Evolutionary conservation across 2,797 vertebrate species (phyloP).

Genomic region (Tiaroga cobitis): DNA sequence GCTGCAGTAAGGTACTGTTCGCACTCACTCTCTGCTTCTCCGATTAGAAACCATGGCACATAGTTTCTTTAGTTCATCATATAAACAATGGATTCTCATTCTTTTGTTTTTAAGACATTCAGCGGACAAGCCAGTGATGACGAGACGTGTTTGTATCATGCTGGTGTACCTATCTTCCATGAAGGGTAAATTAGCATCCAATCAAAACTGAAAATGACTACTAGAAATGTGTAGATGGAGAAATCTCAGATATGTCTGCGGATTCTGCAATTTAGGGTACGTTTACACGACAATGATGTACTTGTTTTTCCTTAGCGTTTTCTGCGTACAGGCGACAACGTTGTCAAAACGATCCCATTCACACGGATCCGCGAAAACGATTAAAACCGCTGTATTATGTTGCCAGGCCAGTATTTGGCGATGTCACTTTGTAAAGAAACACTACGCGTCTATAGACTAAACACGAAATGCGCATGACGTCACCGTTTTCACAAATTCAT

Average conservation of each 20-base stretch:
- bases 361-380: background rate
- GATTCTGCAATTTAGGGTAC: background rate
- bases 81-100: conserved; percentile 18
- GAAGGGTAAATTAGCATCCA: conserved; percentile 71
- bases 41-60: conserved; percentile 13
- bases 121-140: conserved; percentile 82
- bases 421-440: background rate
- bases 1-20: conserved; percentile 87
- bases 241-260: background rate
- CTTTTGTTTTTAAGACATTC: conserved; percentile 68
- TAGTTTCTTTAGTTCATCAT: conserved; percentile 1
- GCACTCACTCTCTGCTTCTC: background rate
- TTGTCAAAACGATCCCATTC: background rate
- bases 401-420: background rate
- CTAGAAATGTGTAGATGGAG: conserved; percentile 7
- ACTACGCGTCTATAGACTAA: background rate
- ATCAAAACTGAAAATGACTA: background rate
- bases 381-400: background rate
- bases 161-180: conserved; percentile 83
- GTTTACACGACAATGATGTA: background rate
- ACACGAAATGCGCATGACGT: background rate
- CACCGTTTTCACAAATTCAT: background rate
- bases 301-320: background rate
- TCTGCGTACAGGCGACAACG: background rate
- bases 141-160: conserved; percentile 88